Base-by-base conservation (phyloP, 2,113 vertebrate species). In the Barbus barbus region DNA sequence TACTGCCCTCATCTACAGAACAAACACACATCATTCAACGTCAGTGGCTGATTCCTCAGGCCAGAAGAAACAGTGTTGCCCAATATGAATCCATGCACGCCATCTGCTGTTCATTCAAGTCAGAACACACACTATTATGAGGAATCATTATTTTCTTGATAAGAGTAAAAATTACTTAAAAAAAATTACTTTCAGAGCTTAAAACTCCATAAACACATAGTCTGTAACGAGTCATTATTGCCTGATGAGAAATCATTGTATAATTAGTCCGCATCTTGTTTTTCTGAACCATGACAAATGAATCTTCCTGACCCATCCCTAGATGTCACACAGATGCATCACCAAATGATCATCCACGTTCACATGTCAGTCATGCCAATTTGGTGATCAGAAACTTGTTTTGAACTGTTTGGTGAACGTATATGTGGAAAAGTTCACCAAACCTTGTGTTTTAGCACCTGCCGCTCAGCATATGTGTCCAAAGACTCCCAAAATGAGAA, bases 1-100 rank as follows among this genome's bases (percentile, higher is more conserved):
- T 71, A 83, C 53, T 16, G 33, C 85, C 33, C 14, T 87, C 86
- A 36, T 87, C 86, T 87, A 48, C 28, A 74, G 9, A 3, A 85
- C 28, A 69, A 18, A 76, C n/a, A 74, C 28, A 82, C 9, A 33
- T 4, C 14, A 31, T 4, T 6, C 11, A 20, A 14, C 28, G 11
- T 33, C 48, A 56, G n/a, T 28, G 6, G 38, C 2, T 48, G 16
- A 5, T 36, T 36, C 6, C n/a, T n/a, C n/a, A n/a, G n/a, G n/a
- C n/a, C n/a, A n/a, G n/a, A n/a, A n/a, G n/a, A n/a, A n/a, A n/a
- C n/a, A n/a, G n/a, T n/a, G n/a, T n/a, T n/a, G n/a, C n/a, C n/a
- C n/a, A 36, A 36, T 36, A 18, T 28, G n/a, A 14, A 6, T 11
- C n/a, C 11, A 73, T 13, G 22, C 11, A 26, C 38, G 12, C 71